Conservation (phyloP, 2,113 vertebrate species). For the Nibea coibor region DNA sequence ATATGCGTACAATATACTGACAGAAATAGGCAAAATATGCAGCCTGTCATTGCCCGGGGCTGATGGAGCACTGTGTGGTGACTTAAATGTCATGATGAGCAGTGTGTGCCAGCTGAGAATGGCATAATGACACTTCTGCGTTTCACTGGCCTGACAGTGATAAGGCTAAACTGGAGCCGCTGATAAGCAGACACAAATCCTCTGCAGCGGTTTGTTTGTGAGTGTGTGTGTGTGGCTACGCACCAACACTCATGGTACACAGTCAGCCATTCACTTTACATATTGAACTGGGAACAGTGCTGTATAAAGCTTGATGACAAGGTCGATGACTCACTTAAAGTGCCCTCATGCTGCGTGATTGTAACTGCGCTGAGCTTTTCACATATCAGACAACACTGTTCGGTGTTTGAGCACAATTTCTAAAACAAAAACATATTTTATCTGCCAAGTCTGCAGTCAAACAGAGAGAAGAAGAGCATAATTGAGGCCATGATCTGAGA, state of each 20-base stretch:
- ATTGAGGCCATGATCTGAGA: slow-evolving; percentile 51
- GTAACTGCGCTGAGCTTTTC: slow-evolving; percentile 12
- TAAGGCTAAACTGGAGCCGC: slow-evolving; percentile 40
- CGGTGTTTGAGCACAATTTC: slow-evolving; percentile 25
- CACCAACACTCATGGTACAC: slow-evolving; percentile 4
- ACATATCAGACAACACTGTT: slow-evolving; percentile 10
- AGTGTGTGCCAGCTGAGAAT: slow-evolving; percentile 37
- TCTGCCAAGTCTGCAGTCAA: slow-evolving; percentile 39
- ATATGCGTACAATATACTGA: slow-evolving; percentile 8
- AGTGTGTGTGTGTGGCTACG: neutral
- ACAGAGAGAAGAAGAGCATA: slow-evolving; percentile 33
- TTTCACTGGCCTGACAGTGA: slow-evolving; percentile 59
- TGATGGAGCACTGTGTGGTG: slow-evolving; percentile 24
- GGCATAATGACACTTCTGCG: slow-evolving; percentile 52
- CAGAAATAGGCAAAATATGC: slow-evolving; percentile 32
- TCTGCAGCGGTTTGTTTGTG: slow-evolving; percentile 12
- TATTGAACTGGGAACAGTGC: neutral
- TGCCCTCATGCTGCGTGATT: slow-evolving; percentile 2
- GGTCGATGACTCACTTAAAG: slow-evolving; percentile 30
- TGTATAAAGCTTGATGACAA: slow-evolving; percentile 23
- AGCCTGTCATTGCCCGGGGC: slow-evolving; percentile 30
- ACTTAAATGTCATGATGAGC: slow-evolving; percentile 67
- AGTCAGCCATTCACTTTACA: slow-evolving; percentile 5
- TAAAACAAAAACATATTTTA: slow-evolving; percentile 26
- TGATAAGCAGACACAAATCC: slow-evolving; percentile 50